phyloP scores from a whole-genome alignment of 2,797 vertebrate species.

The Luscinia megarhynchos region DNA sequence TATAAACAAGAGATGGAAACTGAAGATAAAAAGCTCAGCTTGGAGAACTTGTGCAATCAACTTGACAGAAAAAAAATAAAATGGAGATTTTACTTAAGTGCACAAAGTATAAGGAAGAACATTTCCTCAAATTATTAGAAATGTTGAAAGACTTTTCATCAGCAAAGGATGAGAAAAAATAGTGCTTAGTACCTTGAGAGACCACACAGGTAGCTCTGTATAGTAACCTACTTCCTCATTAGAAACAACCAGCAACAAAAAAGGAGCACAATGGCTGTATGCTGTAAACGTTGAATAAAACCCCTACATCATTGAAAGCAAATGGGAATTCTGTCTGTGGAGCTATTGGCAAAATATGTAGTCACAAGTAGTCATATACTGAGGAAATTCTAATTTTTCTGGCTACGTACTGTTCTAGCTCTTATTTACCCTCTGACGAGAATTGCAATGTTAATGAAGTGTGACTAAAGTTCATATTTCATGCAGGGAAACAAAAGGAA shows the following conservation, averaged over 20 bases:
- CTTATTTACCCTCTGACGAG: not conserved
- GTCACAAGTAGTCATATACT: not conserved
- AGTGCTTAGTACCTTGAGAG: not conserved
- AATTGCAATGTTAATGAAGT: not conserved
- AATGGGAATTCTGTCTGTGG: not conserved
- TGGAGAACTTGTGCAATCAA: not conserved
- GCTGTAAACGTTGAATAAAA: not conserved
- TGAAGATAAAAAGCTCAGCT: not conserved
- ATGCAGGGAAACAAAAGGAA: not conserved
- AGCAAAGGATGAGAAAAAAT: slow-evolving; percentile 5
- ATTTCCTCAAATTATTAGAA: slow-evolving; percentile 37
- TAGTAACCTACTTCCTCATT: not conserved
- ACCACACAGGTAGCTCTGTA: slow-evolving; percentile 25
- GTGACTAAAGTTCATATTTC: not conserved
- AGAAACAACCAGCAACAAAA: not conserved
- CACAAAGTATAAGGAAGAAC: slow-evolving; percentile 15
- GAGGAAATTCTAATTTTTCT: not conserved
- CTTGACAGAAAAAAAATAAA: not conserved
- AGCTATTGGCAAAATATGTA: not conserved
- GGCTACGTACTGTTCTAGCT: not conserved
- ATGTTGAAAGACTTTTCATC: slow-evolving; percentile 40
- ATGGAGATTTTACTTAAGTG: not conserved
- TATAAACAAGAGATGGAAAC: slow-evolving; percentile 34
- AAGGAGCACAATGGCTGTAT: not conserved
- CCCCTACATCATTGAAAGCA: not conserved